These are phyloP conservation scores for Apoda limacodes DNA, from an alignment of 2,888 invertebrate genomes.

Conservation along the genomic window DNA sequence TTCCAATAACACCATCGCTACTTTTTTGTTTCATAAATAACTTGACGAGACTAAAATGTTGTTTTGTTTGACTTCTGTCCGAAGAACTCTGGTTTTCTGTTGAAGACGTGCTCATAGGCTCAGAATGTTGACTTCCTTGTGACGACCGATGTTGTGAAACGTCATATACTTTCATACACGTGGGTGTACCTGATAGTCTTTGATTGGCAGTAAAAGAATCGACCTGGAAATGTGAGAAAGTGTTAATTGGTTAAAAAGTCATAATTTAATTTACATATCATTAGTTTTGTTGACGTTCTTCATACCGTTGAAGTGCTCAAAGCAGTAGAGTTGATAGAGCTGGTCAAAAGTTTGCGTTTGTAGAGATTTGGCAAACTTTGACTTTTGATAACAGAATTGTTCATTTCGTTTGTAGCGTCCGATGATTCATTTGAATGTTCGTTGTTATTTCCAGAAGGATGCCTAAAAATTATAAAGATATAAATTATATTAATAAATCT, in stretches of 20 bases:
- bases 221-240: conserved; percentile 41
- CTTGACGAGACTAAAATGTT: conserved; percentile 85
- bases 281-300: no score
- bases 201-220: conserved; percentile 62
- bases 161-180: conserved; percentile 63
- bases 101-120: conserved; percentile 65
- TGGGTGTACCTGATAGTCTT: conserved; percentile 49
- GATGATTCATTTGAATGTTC: conserved; percentile 66
- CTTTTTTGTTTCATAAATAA: conserved; percentile 92
- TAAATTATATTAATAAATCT: no score
- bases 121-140: conserved; percentile 59
- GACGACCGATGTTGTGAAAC: conserved; percentile 55
- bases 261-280: neutral
- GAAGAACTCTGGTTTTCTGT: conserved; percentile 61
- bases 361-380: conserved; percentile 83
- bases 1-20: conserved; percentile 78
- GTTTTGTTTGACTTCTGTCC: conserved; percentile 71
- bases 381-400: conserved; percentile 75
- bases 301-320: conserved; percentile 79
- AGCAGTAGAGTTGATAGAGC: conserved; percentile 65
- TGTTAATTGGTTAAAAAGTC: conserved; percentile 20
- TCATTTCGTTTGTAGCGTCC: conserved; percentile 70
- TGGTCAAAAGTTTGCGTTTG: conserved; percentile 65
- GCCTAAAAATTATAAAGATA: conserved; percentile 53
- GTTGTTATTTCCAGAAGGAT: conserved; percentile 83